Evolutionary conservation across 2,797 vertebrate species (phyloP), one percentile per base, ranked within the genome.

Genomic region (Synaphobranchus kaupii): DNA sequence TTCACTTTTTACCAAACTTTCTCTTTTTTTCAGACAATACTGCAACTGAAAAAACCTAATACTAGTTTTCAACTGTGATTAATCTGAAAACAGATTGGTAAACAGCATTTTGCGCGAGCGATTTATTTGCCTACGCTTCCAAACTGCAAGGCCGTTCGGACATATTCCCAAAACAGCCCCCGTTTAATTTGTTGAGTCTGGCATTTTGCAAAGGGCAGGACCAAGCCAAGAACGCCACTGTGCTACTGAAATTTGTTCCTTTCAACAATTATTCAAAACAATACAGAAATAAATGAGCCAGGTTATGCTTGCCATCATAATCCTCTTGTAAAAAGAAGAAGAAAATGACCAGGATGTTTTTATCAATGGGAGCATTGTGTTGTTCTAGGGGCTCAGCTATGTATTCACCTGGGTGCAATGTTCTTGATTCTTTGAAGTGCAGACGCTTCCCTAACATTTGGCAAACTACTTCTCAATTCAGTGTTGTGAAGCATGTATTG

Each of bases 11-110:
- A 34, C 63, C 68, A 60, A 44, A 54, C 17, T 1, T 78, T 50
- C 52, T 0, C 39, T 83, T 68, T 85, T 82, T 60, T 84, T 81
- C 31, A 76, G 88, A 78, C 84, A 85, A 54, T 78, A 54, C 5
- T 88, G 58, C 89, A 91, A 88, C 83, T 86, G 89, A 87, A 12
- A 66, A 90, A 66, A 90, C 87, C 47, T 52, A 87, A 60, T 76
- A 84, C 63, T 12, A 28, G 13, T 80, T 68, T 86, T 87, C 52
- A 78, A 39, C 50, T 34, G 25, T 10, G 10, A 84, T 52, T 52
- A 83, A 85, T 81, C 58, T 76, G 60, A n/a, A n/a, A 85, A 78
- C 34, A 58, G 22, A 34, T 13, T 84, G n/a, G 54, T 58, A 48
- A 10, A 48, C 56, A 12, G 31, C 17, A 48, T 80, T 80, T 76